Conservation (phyloP, 2,113 vertebrate species). For the Strigops habroptila region DNA sequence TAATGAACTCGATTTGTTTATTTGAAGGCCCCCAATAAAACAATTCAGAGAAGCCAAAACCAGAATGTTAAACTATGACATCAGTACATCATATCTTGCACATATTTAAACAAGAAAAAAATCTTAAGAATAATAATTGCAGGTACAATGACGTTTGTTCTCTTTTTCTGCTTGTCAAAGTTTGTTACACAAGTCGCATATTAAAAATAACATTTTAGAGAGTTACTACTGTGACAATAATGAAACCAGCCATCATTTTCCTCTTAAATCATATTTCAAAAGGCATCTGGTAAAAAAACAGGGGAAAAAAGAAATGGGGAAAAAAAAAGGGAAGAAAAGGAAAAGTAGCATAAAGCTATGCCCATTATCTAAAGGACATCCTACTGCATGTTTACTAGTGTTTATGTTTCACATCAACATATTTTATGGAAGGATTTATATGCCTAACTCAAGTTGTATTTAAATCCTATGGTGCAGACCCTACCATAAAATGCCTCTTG, state of each 20-base stretch:
- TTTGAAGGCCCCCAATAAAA: neutral
- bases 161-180: slow-evolving; percentile 6
- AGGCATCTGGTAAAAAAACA: neutral
- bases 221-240: neutral
- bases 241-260: neutral
- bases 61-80: neutral
- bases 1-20: neutral
- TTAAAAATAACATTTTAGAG: neutral
- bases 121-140: neutral
- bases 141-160: neutral
- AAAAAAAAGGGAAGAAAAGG: neutral
- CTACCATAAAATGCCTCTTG: slow-evolving; percentile 82
- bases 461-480: slow-evolving; percentile 76
- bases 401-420: slow-evolving; percentile 61
- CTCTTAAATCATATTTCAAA: slow-evolving; percentile 20
- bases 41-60: neutral
- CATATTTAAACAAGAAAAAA: neutral
- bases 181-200: neutral
- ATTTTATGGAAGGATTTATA: slow-evolving; percentile 74
- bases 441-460: slow-evolving; percentile 68
- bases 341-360: neutral
- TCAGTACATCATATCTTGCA: neutral
- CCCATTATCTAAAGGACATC: slow-evolving; percentile 2
- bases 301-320: too few species aligned
- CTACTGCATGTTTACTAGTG: slow-evolving; percentile 53